Conservation (phyloP, 1,140 invertebrate genomes). For the Trachelipus rathkii region DNA sequence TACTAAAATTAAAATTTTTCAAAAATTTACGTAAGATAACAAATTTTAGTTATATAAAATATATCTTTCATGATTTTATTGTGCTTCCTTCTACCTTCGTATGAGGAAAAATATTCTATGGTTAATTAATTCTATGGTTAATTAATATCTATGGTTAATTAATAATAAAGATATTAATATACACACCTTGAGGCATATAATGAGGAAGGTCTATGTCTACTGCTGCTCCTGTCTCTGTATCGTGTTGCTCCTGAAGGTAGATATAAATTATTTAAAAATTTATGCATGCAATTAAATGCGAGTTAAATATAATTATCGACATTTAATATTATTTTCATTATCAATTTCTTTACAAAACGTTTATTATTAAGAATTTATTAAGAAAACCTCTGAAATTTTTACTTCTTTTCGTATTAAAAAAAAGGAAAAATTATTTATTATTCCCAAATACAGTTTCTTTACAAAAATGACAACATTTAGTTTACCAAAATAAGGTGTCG, state of each 20-base stretch:
- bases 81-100: too few species aligned
- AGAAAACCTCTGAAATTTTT: background rate
- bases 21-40: background rate
- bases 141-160: too few species aligned
- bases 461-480: background rate
- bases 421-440: background rate
- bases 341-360: too few species aligned
- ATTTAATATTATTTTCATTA: background rate
- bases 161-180: background rate
- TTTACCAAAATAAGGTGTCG: background rate
- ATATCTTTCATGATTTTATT: background rate
- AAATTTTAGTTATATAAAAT: background rate
- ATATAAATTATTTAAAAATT: background rate
- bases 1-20: background rate
- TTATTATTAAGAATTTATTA: background rate
- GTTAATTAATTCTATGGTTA: too few species aligned
- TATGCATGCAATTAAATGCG: background rate
- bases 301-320: background rate
- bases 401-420: background rate
- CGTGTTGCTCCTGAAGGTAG: background rate
- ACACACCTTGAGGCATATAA: background rate
- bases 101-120: background rate
- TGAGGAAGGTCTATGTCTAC: background rate
- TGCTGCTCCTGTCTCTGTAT: background rate
- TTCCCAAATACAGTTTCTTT: background rate